Conservation (phyloP, 2,797 vertebrate species). For the Cynopterus sphinx region DNA sequence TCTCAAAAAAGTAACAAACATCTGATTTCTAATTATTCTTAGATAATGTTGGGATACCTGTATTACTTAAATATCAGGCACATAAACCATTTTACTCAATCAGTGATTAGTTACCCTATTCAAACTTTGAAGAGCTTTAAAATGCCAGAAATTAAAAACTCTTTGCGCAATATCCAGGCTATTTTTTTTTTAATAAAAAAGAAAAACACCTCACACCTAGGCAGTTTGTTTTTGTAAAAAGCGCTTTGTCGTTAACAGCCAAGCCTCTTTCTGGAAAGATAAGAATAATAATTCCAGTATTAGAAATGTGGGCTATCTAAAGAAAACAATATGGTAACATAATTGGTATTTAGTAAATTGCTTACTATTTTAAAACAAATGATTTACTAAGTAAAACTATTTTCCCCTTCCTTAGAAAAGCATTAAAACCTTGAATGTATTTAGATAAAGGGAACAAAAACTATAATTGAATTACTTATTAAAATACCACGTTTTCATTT, state of each 20-base stretch:
- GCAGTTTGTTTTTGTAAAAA: slow-evolving; percentile 37
- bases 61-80: slow-evolving; percentile 44
- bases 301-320: slow-evolving; percentile 39
- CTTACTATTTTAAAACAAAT: slow-evolving; percentile 32
- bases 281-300: slow-evolving; percentile 46
- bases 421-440: slow-evolving; percentile 45
- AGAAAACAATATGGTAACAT: slow-evolving; percentile 24
- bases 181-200: slow-evolving; percentile 40
- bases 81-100: slow-evolving; percentile 16
- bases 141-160: slow-evolving; percentile 55
- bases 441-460: slow-evolving; percentile 53
- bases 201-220: not conserved
- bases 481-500: not conserved
- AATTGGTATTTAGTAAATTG: slow-evolving; percentile 41
- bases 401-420: not conserved
- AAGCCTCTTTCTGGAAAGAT: slow-evolving; percentile 49
- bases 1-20: slow-evolving; percentile 20
- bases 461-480: slow-evolving; percentile 43
- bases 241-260: slow-evolving; percentile 69
- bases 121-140: slow-evolving; percentile 52
- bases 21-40: slow-evolving; percentile 32
- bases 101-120: slow-evolving; percentile 42
- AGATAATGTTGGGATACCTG: not conserved
- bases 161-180: slow-evolving; percentile 41
- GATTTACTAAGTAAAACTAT: slow-evolving; percentile 34